phyloP scores from a whole-genome alignment of 2,888 invertebrate genomes.

The Micoletzkya japonica region DNA sequence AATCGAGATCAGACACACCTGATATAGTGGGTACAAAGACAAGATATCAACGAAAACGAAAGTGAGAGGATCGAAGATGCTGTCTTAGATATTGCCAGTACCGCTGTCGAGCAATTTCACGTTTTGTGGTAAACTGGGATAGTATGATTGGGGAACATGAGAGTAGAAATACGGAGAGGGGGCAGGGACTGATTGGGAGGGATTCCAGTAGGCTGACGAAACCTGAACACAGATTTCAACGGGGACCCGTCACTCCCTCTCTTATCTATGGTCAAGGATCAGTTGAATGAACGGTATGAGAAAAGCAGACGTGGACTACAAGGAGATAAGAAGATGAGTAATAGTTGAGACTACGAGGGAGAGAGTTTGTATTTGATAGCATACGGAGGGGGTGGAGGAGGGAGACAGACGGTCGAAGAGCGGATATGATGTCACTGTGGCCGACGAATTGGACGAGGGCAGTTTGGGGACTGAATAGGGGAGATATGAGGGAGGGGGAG shows the following conservation, averaged over 20 bases:
- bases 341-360: constrained; percentile 9
- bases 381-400: background rate
- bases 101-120: constrained; percentile 20
- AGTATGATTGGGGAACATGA: constrained; percentile 9
- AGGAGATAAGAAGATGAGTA: background rate
- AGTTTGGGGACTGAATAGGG: constrained; percentile 14
- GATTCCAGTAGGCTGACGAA: constrained; percentile 19
- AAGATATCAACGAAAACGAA: background rate
- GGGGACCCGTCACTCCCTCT: too few relatives aligned
- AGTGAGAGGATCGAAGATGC: background rate
- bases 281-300: too few relatives aligned
- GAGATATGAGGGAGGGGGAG: background rate
- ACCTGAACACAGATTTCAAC: too few relatives aligned
- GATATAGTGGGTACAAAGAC: background rate
- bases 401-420: constrained; percentile 27
- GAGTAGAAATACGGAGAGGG: constrained; percentile 32
- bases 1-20: constrained; percentile 1
- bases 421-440: constrained; percentile 12
- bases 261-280: too few relatives aligned
- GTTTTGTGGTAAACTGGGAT: background rate
- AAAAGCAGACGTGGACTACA: too few relatives aligned
- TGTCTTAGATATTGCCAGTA: too few relatives aligned
- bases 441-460: too few relatives aligned
- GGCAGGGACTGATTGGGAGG: constrained; percentile 34
- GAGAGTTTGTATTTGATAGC: constrained; percentile 11